phyloP scores from a whole-genome alignment of 1,140 invertebrate genomes.

The Thereuonema tuberculata region DNA sequence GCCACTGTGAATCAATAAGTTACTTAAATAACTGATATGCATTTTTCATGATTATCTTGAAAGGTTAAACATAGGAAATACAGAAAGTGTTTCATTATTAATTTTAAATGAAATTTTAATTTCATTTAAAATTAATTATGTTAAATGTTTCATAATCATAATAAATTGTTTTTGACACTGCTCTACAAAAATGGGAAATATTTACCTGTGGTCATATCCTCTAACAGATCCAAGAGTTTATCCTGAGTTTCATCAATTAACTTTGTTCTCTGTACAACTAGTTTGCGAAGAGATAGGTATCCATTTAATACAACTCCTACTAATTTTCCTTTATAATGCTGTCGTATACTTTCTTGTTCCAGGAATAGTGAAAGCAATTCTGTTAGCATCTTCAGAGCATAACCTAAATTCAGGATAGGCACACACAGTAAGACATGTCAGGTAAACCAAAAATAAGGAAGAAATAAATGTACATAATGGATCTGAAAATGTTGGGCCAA shows the following conservation, averaged over 20 bases:
- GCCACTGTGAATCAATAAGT: no score
- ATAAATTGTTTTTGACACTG: no score
- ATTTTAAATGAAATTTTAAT: no score
- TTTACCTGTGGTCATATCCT: constrained; percentile 85
- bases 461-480: neutral
- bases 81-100: no score
- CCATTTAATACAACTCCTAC: constrained; percentile 83
- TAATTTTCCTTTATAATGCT: constrained; percentile 75
- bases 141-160: no score
- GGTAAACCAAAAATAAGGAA: neutral
- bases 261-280: constrained; percentile 87
- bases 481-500: neutral
- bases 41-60: no score
- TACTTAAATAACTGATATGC: no score
- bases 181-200: no score
- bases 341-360: constrained; percentile 50
- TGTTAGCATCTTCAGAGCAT: constrained; percentile 69
- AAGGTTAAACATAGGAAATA: no score
- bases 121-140: no score
- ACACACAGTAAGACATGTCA: constrained; percentile 8
- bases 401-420: no score
- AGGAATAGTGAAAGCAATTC: constrained; percentile 67
- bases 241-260: constrained; percentile 95
- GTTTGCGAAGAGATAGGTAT: constrained; percentile 73
- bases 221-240: constrained; percentile 80